Base-by-base conservation (phyloP, 35 echinoderm and acorn worm species). In the Stichopus chloronotus region DNA sequence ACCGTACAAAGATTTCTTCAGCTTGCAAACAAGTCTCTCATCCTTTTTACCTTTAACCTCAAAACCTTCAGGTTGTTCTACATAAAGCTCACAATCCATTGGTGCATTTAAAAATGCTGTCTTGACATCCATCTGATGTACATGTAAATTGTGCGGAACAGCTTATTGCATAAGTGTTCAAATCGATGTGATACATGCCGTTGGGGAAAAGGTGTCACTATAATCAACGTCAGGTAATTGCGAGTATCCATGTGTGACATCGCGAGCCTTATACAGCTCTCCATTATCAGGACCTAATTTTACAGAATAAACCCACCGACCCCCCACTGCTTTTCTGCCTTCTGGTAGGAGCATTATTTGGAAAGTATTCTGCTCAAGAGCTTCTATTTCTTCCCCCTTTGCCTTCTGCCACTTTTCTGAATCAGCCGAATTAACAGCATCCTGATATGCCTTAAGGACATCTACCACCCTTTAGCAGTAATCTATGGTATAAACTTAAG, bases 41-140 rank as follows among this genome's bases (percentile, higher is more conserved):
- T 79, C 88, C 68, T 79, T 63, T 63, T 91, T 57, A 25, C 19
- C 5, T 55, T 8, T 89, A 5, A 90, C 86, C 20, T 69, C 93
- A 90, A 94, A 90, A 25, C 87, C 86, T 78, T 54, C 88, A 9
- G 88, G 88, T 91, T 91, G 71, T 55, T 95, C 90, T 30, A 95
- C 52, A 78, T 87, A 95, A 9, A 92, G 74, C 58, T 87, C 90
- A 79, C 63, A 80, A 63, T 95, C 94, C 52, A 94, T 91, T 91
- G 80, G 80, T 17, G 91, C 91, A 90, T 90, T 92, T 57, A 92
- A 57, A 63, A 92, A 92, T 43, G 90, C 94, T 16, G 90, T 95
- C 92, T 95, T 92, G 5, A 95, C 94, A 95, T 95, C 94, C 83
- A 95, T 77, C 63, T 95, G 74, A 59, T 95, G 94, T 16, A 95